A percentile compares a stretch with the other conserved stretches of the same genome.
Conservation (phyloP, 2,113 vertebrate species). For the Sceloporus undulatus region DNA sequence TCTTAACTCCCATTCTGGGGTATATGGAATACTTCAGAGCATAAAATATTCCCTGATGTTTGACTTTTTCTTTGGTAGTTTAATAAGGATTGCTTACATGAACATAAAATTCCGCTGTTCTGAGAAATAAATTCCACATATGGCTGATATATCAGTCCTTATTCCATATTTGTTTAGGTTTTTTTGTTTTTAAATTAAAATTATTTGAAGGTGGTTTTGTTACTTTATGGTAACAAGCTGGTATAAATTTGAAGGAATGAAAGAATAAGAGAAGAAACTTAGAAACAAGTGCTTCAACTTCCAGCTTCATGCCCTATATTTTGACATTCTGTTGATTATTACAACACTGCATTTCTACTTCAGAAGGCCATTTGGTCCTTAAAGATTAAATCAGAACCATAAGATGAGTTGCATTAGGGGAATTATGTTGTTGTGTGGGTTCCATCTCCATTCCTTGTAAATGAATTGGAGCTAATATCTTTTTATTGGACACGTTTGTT, state of each 20-base stretch:
- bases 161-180: too few species aligned
- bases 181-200: too few species aligned
- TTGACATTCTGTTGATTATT: neutral
- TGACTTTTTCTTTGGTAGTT: neutral
- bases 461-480: neutral
- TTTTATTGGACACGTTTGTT: too few species aligned
- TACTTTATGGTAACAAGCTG: too few species aligned
- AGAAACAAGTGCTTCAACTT: too few species aligned
- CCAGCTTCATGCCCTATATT: too few species aligned
- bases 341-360: neutral
- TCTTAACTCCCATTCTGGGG: neutral
- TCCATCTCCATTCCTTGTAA: neutral
- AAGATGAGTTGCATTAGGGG: neutral
- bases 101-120: neutral
- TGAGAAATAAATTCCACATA: too few species aligned
- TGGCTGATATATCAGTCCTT: too few species aligned
- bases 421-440: neutral
- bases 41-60: too few species aligned
- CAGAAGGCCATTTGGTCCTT: neutral
- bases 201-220: too few species aligned
- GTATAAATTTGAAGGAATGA: too few species aligned
- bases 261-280: too few species aligned
- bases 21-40: neutral
- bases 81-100: neutral
- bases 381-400: neutral